These are phyloP conservation scores for Bombus haemorrhoidalis DNA, from an alignment of 1,140 invertebrate genomes.

Conservation along the genomic window DNA sequence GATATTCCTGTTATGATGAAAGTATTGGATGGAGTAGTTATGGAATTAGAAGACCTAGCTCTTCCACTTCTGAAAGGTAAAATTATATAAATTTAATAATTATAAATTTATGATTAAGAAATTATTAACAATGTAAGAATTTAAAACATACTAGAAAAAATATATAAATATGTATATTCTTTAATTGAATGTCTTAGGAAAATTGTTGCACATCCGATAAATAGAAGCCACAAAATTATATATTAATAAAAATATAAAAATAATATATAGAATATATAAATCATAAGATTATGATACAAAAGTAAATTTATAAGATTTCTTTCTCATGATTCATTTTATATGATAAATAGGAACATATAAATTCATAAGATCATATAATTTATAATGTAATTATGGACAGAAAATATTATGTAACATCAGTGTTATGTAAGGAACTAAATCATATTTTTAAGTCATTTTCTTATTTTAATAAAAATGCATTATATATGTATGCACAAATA, in stretches of 20 bases:
- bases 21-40: conserved; percentile 97
- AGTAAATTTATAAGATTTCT: not conserved
- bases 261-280: too few relatives aligned
- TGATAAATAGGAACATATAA: not conserved
- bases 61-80: conserved; percentile 91
- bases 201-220: not conserved
- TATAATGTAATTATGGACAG: not conserved
- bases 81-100: conserved; percentile 4
- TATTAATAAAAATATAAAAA: too few relatives aligned
- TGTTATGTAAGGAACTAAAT: not conserved
- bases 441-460: not conserved
- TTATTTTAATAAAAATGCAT: not conserved
- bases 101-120: not conserved
- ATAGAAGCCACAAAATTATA: not conserved
- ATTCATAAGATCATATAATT: not conserved
- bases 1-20: conserved; percentile 98
- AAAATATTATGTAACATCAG: not conserved
- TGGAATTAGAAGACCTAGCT: conserved; percentile 98
- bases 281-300: not conserved
- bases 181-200: not conserved
- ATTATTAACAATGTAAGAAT: not conserved
- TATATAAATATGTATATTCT: not conserved
- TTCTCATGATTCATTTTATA: not conserved
- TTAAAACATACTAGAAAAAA: not conserved
- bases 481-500: not conserved